These are phyloP conservation scores for Hetaerina americana DNA, from an alignment of 1,140 invertebrate species.

Conservation along the genomic window DNA sequence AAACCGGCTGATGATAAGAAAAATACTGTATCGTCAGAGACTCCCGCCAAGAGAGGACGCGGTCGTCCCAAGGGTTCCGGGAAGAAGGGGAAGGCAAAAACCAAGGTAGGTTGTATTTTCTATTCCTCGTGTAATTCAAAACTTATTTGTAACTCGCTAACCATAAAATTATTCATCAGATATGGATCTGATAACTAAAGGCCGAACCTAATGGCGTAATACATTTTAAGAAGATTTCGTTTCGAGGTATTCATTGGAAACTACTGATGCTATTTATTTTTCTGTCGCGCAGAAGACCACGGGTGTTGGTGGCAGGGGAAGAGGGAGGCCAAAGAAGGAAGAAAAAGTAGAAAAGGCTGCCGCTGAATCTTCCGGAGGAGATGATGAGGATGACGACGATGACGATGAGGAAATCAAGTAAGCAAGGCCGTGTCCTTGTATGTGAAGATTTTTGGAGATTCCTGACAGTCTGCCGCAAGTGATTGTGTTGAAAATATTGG, in stretches of 20 bases:
- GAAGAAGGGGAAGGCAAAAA: constrained; percentile 29
- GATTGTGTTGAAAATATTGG: background rate
- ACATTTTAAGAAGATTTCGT: too few species aligned
- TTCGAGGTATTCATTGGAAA: background rate
- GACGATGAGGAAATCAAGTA: too few species aligned
- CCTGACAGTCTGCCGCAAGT: background rate
- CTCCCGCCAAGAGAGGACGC: constrained; percentile 33
- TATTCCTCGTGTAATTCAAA: too few species aligned
- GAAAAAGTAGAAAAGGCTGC: background rate
- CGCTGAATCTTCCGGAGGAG: background rate
- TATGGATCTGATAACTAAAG: too few species aligned
- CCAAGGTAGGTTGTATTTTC: too few species aligned
- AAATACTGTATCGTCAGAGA: constrained; percentile 29
- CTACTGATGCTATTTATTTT: background rate
- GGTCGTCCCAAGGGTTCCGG: constrained; percentile 34
- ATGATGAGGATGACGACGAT: background rate
- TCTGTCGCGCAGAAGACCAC: background rate
- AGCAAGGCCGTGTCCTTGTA: background rate
- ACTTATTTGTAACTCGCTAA: too few species aligned
- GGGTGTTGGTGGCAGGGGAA: background rate
- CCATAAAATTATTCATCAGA: too few species aligned
- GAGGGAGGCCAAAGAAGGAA: background rate
- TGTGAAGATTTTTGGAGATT: background rate
- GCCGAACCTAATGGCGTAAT: background rate
- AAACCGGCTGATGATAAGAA: constrained; percentile 29